Percentiles rank a stretch among this genome's conserved stretches.
Conservation (phyloP, 2,888 invertebrate genomes). For the Drosophila paramelanica region DNA sequence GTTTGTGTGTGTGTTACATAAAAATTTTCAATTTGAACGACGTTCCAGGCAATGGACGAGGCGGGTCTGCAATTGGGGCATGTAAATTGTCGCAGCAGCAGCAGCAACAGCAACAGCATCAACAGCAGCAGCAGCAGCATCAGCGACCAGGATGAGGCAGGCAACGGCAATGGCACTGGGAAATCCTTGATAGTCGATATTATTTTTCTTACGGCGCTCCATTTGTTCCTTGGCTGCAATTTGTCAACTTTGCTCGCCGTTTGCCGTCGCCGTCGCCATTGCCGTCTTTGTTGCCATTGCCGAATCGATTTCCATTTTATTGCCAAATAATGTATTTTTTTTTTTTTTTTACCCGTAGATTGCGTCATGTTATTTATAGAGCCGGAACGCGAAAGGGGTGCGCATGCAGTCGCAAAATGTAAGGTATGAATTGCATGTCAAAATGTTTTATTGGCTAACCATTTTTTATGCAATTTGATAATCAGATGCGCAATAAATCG, state of each 20-base stretch:
- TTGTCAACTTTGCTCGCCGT: constrained; percentile 75
- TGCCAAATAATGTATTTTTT: constrained; percentile 82
- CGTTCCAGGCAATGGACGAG: constrained; percentile 65
- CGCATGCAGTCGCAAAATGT: constrained; percentile 31
- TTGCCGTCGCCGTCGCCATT: constrained; percentile 32
- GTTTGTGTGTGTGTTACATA: constrained; percentile 43
- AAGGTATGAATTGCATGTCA: constrained; percentile 81
- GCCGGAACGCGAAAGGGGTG: constrained; percentile 45
- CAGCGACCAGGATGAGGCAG: constrained; percentile 23
- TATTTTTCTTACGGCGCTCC: constrained; percentile 80
- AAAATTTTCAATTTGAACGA: constrained; percentile 75
- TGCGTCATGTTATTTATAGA: constrained; percentile 83
- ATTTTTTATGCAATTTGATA: constrained; percentile 81
- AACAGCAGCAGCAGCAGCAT: constrained; percentile 15
- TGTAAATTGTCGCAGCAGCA: constrained; percentile 73
- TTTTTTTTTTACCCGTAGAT: constrained; percentile 73
- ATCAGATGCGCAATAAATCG: constrained; percentile 75
- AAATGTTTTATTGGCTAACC: constrained; percentile 82
- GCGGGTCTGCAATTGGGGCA: constrained; percentile 72
- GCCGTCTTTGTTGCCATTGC: constrained; percentile 27
- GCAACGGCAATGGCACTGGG: constrained; percentile 50
- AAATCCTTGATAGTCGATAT: constrained; percentile 79
- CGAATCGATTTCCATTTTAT: constrained; percentile 80
- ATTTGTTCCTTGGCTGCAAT: constrained; percentile 77
- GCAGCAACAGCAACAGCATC: constrained; percentile 22